Evolutionary conservation across 2,113 vertebrate genomes (phyloP), one percentile per base, ranked within the genome.

Genomic region (Ptilonorhynchus violaceus): DNA sequence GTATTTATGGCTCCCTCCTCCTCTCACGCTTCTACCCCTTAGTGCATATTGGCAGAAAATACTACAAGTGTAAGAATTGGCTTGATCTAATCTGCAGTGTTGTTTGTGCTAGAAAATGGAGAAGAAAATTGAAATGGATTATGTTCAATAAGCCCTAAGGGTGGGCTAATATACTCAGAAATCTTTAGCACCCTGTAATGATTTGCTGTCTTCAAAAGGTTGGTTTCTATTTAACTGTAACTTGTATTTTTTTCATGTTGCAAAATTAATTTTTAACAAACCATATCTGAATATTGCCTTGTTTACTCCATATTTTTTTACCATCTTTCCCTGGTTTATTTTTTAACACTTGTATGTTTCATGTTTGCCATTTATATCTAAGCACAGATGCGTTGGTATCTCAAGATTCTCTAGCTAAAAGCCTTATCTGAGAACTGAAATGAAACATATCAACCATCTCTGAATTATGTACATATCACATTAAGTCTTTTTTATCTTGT

Each of bases 51-150:
- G 95, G 84, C 82, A 96, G 79, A 86, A 85, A 76, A 74, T 89
- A 46, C 56, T 78, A 41, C 92, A 92, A 96, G 93, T 89, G 92
- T 97, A 96, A 97, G 89, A 98, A 97, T 88, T 93, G 94, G 63
- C 68, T 88, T 73, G 85, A 96, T 94, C 85, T 96, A 88, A 95
- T 97, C 84, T 92, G 56, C 70, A 96, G 25, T 73, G 74, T 90
- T 96, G 49, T 82, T 96, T 91, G 89, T 96, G 93, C 87, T 75
- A 91, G 81, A 76, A 91, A 87, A 78, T 44, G n/a, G 80, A 90
- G 82, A 96, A 95, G 27, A 94, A 81, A 91, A 70, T 67, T 92
- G 82, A 73, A 89, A 72, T 56, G 81, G 44, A 66, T 86, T 88
- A 88, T 90, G 78, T 88, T 96, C 75, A 87, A 95, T 96, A 94